Base-by-base conservation (phyloP, 2,888 invertebrate species). In the Molorchus minor region DNA sequence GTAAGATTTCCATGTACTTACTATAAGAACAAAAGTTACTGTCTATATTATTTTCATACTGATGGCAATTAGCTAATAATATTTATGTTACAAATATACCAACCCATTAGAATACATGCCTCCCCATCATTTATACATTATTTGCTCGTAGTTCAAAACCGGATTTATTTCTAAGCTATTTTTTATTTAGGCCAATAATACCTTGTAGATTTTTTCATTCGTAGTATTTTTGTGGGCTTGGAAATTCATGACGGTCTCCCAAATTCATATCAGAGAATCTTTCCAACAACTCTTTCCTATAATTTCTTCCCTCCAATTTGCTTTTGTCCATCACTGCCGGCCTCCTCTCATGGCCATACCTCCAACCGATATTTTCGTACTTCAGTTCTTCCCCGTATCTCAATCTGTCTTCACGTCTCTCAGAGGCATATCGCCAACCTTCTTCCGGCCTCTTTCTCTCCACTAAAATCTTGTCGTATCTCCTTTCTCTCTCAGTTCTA, bases 221-320 rank as follows among this genome's bases (percentile, higher is more conserved):
- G 70, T 79, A 80, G 73, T 80, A 79, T 71, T 77, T 77, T 72
- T 79, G 78, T 68, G 75, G 74, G 67, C 73, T 69, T 47, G 74
- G 74, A 70, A 75, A 76, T 65, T 79, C 79, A 69, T 76, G 75
- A 74, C 73, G 78, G 67, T 79, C 80, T 52, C 79, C 80, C 54
- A 81, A 75, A 65, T 79, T 79, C 76, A 81, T 77, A 64, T 79
- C 79, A 41, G 78, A 74, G 71, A 81, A 81, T 70, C 80, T 76
- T 62, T 80, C 79, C 58, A 81, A 63, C 62, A 81, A 67, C 64
- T 80, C 81, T 61, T 76, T 76, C 61, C 81, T 71, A 59, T 80
- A 81, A 69, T 81, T 80, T 57, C 78, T 74, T 1, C 81, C 81
- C 66, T 80, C 80, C 46, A 74, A 72, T 60, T 74, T 77, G 46